Percentiles rank a stretch among this genome's conserved stretches.
These are phyloP conservation scores for Crambe crambe DNA, from an alignment of 37 sponge, comb jelly and placozoan species.

Conservation along the genomic window DNA sequence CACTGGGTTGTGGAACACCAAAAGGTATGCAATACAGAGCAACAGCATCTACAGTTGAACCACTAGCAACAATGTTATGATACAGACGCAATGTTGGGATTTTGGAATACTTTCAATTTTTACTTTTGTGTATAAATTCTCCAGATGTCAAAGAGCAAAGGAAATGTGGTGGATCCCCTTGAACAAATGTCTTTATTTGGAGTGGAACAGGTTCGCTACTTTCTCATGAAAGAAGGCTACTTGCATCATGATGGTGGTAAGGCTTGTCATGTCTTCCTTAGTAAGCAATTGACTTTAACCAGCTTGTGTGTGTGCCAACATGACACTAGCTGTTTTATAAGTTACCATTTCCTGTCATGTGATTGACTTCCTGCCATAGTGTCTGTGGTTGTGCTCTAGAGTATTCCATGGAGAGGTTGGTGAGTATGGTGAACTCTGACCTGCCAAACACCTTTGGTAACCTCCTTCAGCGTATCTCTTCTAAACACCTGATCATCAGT, in stretches of 20 bases:
- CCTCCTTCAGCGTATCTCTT: constrained; percentile 56
- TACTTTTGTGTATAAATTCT: constrained; percentile 1
- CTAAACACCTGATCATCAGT: constrained; percentile 34
- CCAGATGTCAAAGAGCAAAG: constrained; percentile 88
- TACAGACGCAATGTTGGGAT: too few relatives aligned
- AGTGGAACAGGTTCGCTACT: constrained; percentile 70
- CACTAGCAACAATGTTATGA: too few relatives aligned
- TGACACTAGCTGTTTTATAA: too few relatives aligned
- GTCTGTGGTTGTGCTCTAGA: constrained; percentile 32
- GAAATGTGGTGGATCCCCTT: constrained; percentile 84
- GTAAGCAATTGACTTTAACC: too few relatives aligned
- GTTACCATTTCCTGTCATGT: too few relatives aligned
- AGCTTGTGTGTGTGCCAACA: too few relatives aligned
- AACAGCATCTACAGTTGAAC: too few relatives aligned
- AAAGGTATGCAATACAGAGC: constrained; percentile 58
- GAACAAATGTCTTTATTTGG: constrained; percentile 48
- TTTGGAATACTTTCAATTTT: too few relatives aligned
- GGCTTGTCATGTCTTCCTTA: background rate
- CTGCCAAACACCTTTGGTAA: constrained; percentile 81
- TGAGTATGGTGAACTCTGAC: constrained; percentile 47
- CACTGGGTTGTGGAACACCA: constrained; percentile 75
- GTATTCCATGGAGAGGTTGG: constrained; percentile 61
- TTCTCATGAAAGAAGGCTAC: constrained; percentile 77
- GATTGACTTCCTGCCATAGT: background rate
- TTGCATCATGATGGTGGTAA: constrained; percentile 78